A percentile compares a stretch with the other conserved stretches of the same genome.
phyloP scores from a whole-genome alignment of 2,113 vertebrate genomes.

The Malurus melanocephalus region DNA sequence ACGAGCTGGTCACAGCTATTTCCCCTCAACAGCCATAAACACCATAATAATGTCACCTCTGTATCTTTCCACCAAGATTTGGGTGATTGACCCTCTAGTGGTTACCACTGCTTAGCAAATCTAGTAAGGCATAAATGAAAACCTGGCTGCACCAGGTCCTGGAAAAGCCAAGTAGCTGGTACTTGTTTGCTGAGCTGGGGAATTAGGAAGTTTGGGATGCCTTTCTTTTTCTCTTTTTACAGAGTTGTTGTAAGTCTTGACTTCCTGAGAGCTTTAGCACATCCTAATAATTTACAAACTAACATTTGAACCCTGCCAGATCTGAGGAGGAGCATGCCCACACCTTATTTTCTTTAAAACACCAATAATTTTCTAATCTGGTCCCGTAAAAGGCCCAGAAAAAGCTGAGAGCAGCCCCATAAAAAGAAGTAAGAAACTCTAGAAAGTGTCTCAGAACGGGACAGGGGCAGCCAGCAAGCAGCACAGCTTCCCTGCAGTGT shows the following conservation, averaged over 20 bases:
- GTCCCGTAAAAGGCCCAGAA: background rate
- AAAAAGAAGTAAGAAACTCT: background rate
- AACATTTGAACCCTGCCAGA: background rate
- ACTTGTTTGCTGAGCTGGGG: background rate
- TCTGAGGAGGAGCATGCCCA: background rate
- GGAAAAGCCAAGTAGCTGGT: background rate
- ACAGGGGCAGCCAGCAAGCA: background rate
- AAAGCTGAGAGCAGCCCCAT: background rate
- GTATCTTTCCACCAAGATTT: background rate
- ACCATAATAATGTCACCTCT: background rate
- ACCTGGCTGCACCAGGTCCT: rapidly evolving
- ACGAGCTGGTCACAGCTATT: background rate
- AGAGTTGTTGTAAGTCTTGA: background rate
- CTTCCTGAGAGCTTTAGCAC: background rate
- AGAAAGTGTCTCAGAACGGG: background rate
- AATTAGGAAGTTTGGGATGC: background rate
- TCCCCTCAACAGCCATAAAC: background rate
- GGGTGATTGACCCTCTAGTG: background rate
- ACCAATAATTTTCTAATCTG: background rate
- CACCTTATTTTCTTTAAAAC: background rate
- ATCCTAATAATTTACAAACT: background rate
- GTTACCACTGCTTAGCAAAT: background rate
- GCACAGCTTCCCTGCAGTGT: background rate
- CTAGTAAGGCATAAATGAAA: background rate
- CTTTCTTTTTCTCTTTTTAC: background rate